Base-by-base conservation (phyloP, 2,113 vertebrate species). In the Corythornis vintsioides region DNA sequence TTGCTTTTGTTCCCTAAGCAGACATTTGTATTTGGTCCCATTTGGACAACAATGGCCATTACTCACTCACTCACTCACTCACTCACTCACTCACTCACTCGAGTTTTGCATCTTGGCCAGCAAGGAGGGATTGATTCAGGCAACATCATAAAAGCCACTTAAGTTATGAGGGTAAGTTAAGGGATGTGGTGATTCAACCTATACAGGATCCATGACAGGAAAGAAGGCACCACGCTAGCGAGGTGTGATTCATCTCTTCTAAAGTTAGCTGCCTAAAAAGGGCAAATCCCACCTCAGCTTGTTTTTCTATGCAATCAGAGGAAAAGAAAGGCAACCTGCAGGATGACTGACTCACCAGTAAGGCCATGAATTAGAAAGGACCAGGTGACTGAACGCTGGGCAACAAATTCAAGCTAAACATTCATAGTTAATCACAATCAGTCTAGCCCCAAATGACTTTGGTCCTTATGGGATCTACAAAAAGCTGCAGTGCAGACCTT, bases 231-330 rank as follows among this genome's bases (percentile, higher is more conserved):
- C 16, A 22, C 29, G 17, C 40, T 25, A 60, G 18, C 0, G 9
- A 91, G n/a, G 31, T 77, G 48, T 86, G 90, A 94, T 88, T 95
- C 61, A 72, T 84, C 70, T 69, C 55, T 69, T 82, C 89, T 72
- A 38, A 93, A 84, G 56, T 75, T 78, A 90, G 47, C 81, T 75
- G 43, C 72, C 81, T 90, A 84, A 92, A 94, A 95, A 48, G 19
- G 48, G n/a, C 43, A 90, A 48, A 40, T 86, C 20, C 59, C 65
- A 42, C 53, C 45, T 90, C 74, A 40, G 57, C 29, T 71, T 82
- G 5, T 71, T 66, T 90, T 90, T 38, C 74, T 84, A 25, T 5
- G 21, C 29, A 75, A 22, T 84, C 25, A 86, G 15, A 38, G 55
- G 70, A 22, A 86, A 61, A 64, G 35, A 48, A 69, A 84, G 81